Evolutionary conservation across 2,797 vertebrate genomes (phyloP).

Genomic region (Kryptolebias ocellatus): DNA sequence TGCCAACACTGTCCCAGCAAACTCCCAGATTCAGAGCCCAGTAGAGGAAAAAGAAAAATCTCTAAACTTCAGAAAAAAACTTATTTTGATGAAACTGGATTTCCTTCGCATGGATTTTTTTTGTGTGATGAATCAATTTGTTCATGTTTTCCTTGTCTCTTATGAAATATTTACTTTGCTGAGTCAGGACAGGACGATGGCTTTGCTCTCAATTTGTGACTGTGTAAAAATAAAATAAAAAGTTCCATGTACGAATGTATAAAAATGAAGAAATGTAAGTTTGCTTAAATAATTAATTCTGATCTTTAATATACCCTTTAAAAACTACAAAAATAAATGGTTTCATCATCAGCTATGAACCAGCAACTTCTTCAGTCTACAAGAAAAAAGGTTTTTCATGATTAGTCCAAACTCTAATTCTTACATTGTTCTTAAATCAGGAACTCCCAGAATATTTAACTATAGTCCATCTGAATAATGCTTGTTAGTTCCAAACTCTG

Average conservation of each 20-base stretch:
- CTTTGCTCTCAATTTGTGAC: constrained; percentile 18
- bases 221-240: not conserved
- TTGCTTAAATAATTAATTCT: not conserved
- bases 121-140: constrained; percentile 61
- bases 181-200: constrained; percentile 17
- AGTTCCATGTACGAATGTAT: not conserved
- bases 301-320: not conserved
- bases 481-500: too few relatives aligned
- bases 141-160: constrained; percentile 41
- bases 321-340: not conserved
- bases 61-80: constrained; percentile 45
- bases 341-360: not conserved
- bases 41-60: constrained; percentile 33
- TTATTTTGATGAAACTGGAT: constrained; percentile 57
- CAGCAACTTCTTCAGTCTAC: not conserved
- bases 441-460: too few relatives aligned
- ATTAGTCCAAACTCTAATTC: too few relatives aligned
- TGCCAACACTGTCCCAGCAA: constrained; percentile 65
- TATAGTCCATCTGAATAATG: too few relatives aligned
- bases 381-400: too few relatives aligned
- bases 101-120: constrained; percentile 65
- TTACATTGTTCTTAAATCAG: too few relatives aligned
- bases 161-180: constrained; percentile 55
- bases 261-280: not conserved
- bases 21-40: constrained; percentile 44